Percentiles rank a stretch among this genome's conserved stretches.
phyloP scores from a whole-genome alignment of 2,797 vertebrate genomes.

The Sebastes trivittatus region DNA sequence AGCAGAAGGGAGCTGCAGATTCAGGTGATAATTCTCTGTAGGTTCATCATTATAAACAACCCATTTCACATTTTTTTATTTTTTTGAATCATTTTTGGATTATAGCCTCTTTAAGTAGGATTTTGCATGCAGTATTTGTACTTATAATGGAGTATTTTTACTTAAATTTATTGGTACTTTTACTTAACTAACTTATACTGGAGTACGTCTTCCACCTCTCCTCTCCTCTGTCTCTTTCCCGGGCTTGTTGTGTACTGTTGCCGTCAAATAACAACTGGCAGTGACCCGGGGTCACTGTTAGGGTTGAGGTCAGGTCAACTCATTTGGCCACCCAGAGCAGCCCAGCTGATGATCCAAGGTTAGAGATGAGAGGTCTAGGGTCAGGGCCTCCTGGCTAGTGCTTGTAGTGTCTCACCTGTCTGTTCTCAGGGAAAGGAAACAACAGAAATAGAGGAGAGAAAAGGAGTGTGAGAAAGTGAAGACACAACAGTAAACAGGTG shows the following conservation, averaged over 20 bases:
- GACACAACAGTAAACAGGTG: constrained; percentile 33
- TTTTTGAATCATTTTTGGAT: no score
- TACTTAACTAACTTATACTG: not conserved
- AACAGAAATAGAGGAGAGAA: constrained; percentile 41
- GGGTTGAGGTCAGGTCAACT: constrained; percentile 63
- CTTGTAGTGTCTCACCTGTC: constrained; percentile 66
- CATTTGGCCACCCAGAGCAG: constrained; percentile 47
- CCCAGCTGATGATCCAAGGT: constrained; percentile 64
- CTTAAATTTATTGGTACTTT: not conserved
- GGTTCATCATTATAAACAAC: no score
- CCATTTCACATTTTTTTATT: no score
- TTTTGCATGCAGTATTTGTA: not conserved
- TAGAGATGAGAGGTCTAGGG: constrained; percentile 49
- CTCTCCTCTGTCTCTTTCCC: constrained; percentile 31
- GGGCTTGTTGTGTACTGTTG: constrained; percentile 19
- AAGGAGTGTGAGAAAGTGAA: constrained; percentile 58
- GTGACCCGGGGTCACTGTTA: constrained; percentile 39
- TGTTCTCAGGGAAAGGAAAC: constrained; percentile 20
- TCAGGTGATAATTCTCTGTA: no score
- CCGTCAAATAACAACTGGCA: constrained; percentile 61
- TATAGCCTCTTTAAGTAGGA: not conserved
- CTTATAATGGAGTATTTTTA: not conserved
- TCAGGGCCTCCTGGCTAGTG: constrained; percentile 11
- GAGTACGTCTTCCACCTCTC: not conserved
- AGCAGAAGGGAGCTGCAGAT: no score